Base-by-base conservation (phyloP, 2,888 invertebrate genomes). In the Drosophila kanekoi region DNA sequence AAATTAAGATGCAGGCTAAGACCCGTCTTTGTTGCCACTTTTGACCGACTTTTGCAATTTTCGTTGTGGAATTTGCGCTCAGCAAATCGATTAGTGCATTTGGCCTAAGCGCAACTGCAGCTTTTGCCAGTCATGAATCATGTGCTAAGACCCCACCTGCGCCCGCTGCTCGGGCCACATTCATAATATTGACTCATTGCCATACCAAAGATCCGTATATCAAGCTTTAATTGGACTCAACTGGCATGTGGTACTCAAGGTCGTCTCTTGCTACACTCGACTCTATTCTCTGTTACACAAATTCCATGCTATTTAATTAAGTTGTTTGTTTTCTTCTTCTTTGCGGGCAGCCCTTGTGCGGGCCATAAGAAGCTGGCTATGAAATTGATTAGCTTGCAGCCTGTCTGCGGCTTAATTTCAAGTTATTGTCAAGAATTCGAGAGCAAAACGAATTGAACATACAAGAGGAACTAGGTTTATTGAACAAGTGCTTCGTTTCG, bases 181-280 rank as follows among this genome's bases (percentile, higher is more conserved):
- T 33, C 33, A 47, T 44, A 35, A 49, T 66, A 72, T 73, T 81
- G 82, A 82, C 79, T 82, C 86, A 82, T 85, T 82, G 82, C 82
- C 86, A 85, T 56, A 33, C 56, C 58, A 52, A 14, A 57, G 74
- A 73, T 70, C 64, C 68, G 79, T 63, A 63, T 72, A 66, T 82
- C 81, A 71, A 61, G 80, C 69, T 86, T 86, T 81, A 81, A 86
- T 81, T 70, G 80, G 77, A 65, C 71, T 56, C 67, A 69, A 43
- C 73, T 77, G 74, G 44, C 61, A 61, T 68, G 49, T 61, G 63
- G 54, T 37, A 63, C 54, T 62, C 60, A 76, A 76, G 79, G 74
- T 69, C 74, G 69, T 48, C 52, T 58, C 16, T 41, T 48, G 63
- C 75, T 68, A 53, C 8, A 28, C 56, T 58, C 37, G 57, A 47